A percentile compares a stretch with the other conserved stretches of the same genome.
Evolutionary conservation across 2,113 vertebrate species (phyloP).

Genomic region (Dolichallabes microphthalmus): DNA sequence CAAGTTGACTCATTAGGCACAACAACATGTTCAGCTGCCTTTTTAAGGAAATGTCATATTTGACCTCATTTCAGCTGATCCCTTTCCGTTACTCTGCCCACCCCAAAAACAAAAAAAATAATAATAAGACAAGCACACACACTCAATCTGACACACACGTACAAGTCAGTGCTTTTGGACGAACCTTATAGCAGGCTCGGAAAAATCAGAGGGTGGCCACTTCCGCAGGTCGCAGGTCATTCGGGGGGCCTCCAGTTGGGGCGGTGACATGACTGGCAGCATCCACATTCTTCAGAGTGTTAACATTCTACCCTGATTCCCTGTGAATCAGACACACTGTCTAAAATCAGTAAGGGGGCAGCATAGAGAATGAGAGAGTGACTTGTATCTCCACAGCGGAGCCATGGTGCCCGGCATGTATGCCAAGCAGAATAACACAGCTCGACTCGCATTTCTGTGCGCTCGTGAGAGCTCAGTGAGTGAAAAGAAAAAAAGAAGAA

Average conservation of each 20-base stretch:
- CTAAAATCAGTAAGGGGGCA: conserved; percentile 47
- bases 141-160: conserved; percentile 29
- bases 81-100: not conserved
- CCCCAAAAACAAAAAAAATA: not conserved
- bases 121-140: not conserved
- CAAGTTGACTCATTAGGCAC: not conserved
- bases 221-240: conserved; percentile 65
- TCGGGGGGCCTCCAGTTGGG: conserved; percentile 58
- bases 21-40: conserved; percentile 6
- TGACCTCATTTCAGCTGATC: conserved; percentile 33
- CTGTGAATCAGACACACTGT: conserved; percentile 67
- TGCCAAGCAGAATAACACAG: conserved; percentile 16
- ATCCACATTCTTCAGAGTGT: conserved; percentile 74
- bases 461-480: not conserved
- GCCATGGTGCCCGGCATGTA: not conserved
- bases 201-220: conserved; percentile 54
- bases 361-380: conserved; percentile 56
- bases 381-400: conserved; percentile 30
- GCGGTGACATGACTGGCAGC: conserved; percentile 66
- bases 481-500: not conserved
- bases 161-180: conserved; percentile 38
- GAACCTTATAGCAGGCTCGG: conserved; percentile 49
- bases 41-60: conserved; percentile 32
- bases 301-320: conserved; percentile 73
- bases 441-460: not conserved